Percentiles rank a stretch among this genome's conserved stretches.
These are phyloP conservation scores for Cetoscarus ocellatus DNA, from an alignment of 2,797 vertebrate species.

Conservation along the genomic window DNA sequence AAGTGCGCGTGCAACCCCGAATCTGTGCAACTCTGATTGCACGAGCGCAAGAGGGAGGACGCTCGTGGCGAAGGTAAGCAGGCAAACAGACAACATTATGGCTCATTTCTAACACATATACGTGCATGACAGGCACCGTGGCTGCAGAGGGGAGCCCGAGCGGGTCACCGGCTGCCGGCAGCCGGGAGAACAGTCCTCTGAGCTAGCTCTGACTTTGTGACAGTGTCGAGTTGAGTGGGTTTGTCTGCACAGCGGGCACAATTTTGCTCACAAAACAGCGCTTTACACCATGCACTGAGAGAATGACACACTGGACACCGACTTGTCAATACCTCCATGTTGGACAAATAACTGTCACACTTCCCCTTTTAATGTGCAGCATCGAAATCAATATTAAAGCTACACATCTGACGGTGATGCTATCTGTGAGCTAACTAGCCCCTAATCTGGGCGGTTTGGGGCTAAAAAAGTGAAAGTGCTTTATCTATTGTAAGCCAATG, in stretches of 20 bases:
- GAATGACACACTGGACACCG: conserved; percentile 18
- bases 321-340: conserved; percentile 5
- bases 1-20: conserved; percentile 66
- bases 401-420: conserved; percentile 56
- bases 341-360: conserved; percentile 43
- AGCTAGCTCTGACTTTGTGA: conserved; percentile 71
- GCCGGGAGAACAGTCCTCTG: conserved; percentile 30
- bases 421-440: conserved; percentile 77
- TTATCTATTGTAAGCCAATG: conserved; percentile 25
- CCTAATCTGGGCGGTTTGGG: conserved; percentile 75
- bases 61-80: conserved; percentile 81
- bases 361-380: not conserved
- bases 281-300: conserved; percentile 29
- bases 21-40: conserved; percentile 83
- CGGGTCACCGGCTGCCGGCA: conserved; percentile 35
- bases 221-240: conserved; percentile 67
- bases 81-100: conserved; percentile 54
- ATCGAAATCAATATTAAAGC: conserved; percentile 48
- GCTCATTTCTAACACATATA: conserved; percentile 48
- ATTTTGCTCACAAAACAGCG: conserved; percentile 63
- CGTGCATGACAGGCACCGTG: conserved; percentile 62
- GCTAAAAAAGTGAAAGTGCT: conserved; percentile 77
- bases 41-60: conserved; percentile 81
- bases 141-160: conserved; percentile 12
- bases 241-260: conserved; percentile 53